phyloP scores from a whole-genome alignment of 2,113 vertebrate genomes.

The Spea multiplicata region DNA sequence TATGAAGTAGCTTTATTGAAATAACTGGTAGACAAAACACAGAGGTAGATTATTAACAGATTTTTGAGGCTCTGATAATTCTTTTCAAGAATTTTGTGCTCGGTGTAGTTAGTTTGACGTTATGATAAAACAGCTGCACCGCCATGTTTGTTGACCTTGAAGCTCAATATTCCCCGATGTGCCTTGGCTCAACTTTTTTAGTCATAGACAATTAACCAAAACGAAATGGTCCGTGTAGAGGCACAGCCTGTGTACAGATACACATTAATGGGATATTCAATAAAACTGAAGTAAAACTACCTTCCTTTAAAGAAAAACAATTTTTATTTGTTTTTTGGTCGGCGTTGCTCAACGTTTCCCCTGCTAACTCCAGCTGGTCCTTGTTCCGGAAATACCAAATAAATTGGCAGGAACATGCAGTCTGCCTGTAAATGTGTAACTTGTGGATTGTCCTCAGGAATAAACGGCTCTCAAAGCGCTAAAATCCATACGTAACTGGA shows the following conservation, averaged over 20 bases:
- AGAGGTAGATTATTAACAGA: neutral
- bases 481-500: neutral
- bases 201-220: constrained; percentile 8
- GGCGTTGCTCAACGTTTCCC: neutral
- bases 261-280: constrained; percentile 7
- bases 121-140: constrained; percentile 21
- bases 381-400: neutral
- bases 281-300: neutral
- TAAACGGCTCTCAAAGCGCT: neutral
- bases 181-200: constrained; percentile 8
- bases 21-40: neutral
- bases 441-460: neutral
- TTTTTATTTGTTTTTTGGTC: neutral
- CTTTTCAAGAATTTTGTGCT: neutral
- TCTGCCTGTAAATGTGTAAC: neutral
- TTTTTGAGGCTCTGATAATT: neutral
- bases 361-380: neutral
- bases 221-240: constrained; percentile 25
- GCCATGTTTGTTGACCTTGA: constrained; percentile 20
- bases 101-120: neutral
- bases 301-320: neutral
- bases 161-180: constrained; percentile 17
- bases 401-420: neutral
- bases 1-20: too few species aligned
- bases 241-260: constrained; percentile 10